A percentile compares a stretch with the other conserved stretches of the same genome.
Conservation (phyloP, 2,113 vertebrate genomes). For the Nycticorax nycticorax region DNA sequence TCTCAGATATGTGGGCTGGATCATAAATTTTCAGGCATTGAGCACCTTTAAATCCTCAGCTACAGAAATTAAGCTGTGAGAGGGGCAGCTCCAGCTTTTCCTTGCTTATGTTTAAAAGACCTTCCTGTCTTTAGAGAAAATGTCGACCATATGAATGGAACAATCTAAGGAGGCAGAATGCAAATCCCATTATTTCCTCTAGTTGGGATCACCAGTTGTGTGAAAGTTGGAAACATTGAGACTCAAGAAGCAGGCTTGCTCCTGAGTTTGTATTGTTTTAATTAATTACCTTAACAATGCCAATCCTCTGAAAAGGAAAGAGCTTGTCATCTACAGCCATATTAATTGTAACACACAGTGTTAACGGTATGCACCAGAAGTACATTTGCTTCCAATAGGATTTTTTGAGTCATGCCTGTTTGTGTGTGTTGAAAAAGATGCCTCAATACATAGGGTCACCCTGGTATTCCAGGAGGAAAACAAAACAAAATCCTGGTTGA, state of each 20-base stretch:
- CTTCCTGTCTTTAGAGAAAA: background rate
- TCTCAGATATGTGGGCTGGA: background rate
- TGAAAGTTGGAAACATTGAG: background rate
- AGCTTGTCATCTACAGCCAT: background rate
- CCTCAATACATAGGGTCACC: background rate
- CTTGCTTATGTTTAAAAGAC: background rate
- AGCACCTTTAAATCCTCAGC: background rate
- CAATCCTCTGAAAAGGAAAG: background rate
- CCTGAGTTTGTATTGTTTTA: background rate
- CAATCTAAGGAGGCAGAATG: background rate
- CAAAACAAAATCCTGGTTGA: background rate
- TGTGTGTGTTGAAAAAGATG: background rate
- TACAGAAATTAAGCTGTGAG: background rate
- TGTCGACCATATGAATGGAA: background rate
- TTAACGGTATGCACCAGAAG: background rate
- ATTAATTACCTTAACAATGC: background rate
- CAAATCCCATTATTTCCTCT: background rate
- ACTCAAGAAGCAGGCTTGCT: background rate
- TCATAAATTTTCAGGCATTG: background rate
- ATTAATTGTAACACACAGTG: background rate
- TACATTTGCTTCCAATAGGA: background rate
- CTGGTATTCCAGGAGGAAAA: background rate
- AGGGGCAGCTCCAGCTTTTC: background rate
- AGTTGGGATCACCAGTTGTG: background rate
- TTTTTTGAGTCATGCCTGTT: background rate